phyloP scores from a whole-genome alignment of 2,113 vertebrate species.

The Numida meleagris region DNA sequence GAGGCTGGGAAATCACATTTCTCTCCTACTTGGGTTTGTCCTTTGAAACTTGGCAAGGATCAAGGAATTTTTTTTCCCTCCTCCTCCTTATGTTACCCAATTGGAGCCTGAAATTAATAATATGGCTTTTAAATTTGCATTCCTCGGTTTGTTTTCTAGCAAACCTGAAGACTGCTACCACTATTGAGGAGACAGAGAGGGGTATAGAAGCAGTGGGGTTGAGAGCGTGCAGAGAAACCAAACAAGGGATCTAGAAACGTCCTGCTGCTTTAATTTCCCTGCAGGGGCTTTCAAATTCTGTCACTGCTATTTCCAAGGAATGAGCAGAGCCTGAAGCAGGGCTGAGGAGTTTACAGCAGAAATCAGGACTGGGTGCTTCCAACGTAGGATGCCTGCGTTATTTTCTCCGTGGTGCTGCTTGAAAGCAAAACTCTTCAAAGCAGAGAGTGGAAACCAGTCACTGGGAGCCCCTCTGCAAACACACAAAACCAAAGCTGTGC shows the following conservation, averaged over 20 bases:
- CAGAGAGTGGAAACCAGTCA: rapidly evolving
- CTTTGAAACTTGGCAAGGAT: slow-evolving; percentile 65
- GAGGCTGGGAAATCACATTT: slow-evolving; percentile 59
- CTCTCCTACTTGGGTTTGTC: slow-evolving; percentile 53
- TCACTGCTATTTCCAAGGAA: not conserved
- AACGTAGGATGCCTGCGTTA: not conserved
- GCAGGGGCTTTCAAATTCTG: not conserved
- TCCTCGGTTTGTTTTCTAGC: slow-evolving; percentile 52
- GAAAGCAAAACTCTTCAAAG: not conserved
- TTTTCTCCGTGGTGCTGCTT: not conserved
- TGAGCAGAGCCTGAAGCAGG: not conserved
- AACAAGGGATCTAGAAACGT: not conserved
- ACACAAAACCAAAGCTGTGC: rapidly evolving
- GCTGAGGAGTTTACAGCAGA: not conserved
- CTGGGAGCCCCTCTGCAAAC: not conserved
- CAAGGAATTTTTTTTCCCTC: not conserved
- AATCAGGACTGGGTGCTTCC: not conserved
- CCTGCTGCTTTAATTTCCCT: not conserved
- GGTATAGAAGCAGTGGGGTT: not conserved
- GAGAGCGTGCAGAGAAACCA: not conserved
- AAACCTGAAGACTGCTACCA: slow-evolving; percentile 34
- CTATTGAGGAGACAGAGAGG: not conserved
- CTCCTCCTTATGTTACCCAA: slow-evolving; percentile 61
- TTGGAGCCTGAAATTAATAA: slow-evolving; percentile 40
- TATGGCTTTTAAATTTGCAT: not conserved